Percentiles rank a stretch among this genome's conserved stretches.
Evolutionary conservation across 2,113 vertebrate genomes (phyloP).

Genomic region (Noctilio leporinus): DNA sequence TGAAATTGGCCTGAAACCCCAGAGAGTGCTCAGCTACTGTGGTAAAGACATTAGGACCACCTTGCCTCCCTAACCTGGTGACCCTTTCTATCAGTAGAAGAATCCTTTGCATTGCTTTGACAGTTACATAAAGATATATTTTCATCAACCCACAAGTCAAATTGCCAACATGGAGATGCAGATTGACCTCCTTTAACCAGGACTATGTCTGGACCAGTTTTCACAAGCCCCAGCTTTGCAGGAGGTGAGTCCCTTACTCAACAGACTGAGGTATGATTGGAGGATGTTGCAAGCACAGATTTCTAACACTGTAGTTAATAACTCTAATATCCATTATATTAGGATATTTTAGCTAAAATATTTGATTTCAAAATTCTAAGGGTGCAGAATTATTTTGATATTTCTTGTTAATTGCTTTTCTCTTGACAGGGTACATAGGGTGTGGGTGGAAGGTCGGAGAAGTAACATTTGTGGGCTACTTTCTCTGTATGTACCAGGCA

Average conservation of each 20-base stretch:
- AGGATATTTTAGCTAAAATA: background rate
- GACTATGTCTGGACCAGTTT: background rate
- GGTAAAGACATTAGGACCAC: background rate
- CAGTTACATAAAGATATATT: background rate
- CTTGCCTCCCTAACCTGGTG: background rate
- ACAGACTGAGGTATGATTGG: background rate
- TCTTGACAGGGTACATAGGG: background rate
- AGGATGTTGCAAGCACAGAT: accelerated
- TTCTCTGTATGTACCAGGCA: background rate
- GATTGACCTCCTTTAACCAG: background rate
- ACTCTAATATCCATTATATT: no score
- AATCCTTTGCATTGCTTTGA: background rate
- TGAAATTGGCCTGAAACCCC: background rate
- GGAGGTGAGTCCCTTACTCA: background rate
- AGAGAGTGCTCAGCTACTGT: background rate
- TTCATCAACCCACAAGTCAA: background rate
- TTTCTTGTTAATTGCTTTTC: background rate
- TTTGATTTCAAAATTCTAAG: background rate
- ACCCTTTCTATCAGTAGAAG: background rate
- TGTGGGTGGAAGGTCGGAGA: background rate
- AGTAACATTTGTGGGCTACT: background rate
- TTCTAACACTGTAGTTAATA: background rate
- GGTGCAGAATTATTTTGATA: background rate
- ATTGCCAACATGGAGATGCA: background rate
- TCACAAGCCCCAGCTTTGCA: background rate